Base-by-base conservation (phyloP, 2,888 invertebrate genomes). In the Nowickia ferox region DNA sequence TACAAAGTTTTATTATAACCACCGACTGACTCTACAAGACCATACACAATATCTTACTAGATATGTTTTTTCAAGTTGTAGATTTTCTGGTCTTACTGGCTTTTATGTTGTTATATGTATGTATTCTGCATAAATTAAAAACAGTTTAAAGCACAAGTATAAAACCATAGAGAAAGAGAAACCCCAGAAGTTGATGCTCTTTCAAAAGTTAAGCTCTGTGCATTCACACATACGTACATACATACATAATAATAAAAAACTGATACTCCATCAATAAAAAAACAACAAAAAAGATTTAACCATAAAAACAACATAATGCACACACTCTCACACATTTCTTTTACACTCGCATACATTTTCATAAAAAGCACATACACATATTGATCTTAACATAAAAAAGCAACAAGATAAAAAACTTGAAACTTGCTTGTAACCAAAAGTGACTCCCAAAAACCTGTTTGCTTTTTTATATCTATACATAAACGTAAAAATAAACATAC, bases 381-480 rank as follows among this genome's bases (percentile, higher is more conserved):
- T 65, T 48, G 72, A 13, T 53, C 40, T 30, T 19, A 59, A n/a
- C 44, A 57, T 44, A 44, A 57, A 69, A 74, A 61, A 53, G 44
- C 71, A 61, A 77, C 68, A 76, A 72, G 68, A 65, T 66, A 83
- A 69, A 83, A 63, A 87, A 81, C 84, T 84, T 71, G 72, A 82
- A 85, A 84, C 78, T 79, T 79, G 81, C 66, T 75, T 87, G 55
- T 79, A 86, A 87, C 88, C 85, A 84, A 83, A 84, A 86, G 87
- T 79, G 79, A 86, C 87, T 87, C 86, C 86, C 80, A 88, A 87
- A 88, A 88, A 88, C 88, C 88, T 87, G 87, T 88, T 89, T 88
- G 87, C 86, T 85, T 79, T 86, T 87, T 88, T 85, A 82, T 79
- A 86, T 84, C 85, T 11, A 38, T 61, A 48, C 30, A 65, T 79